phyloP scores from a whole-genome alignment of 1,140 invertebrate genomes.

The Chironomus tepperi region DNA sequence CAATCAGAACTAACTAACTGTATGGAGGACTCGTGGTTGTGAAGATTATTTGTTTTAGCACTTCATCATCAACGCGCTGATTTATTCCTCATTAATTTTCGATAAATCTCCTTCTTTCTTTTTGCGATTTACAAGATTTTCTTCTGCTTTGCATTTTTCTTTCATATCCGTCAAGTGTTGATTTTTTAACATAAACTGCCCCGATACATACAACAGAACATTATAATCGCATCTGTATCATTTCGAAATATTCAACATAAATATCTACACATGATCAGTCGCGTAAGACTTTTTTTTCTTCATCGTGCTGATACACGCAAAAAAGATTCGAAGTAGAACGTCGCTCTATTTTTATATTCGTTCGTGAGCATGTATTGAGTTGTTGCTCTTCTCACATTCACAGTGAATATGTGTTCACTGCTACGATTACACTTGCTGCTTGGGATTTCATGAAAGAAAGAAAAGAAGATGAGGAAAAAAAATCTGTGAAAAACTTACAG shows the following conservation, averaged over 20 bases:
- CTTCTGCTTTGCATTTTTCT: too few relatives aligned
- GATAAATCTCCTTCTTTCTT: not conserved
- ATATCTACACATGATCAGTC: constrained; percentile 7
- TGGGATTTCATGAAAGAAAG: too few relatives aligned
- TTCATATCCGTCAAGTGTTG: not conserved
- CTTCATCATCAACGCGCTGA: not conserved
- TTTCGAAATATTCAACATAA: not conserved
- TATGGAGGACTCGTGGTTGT: too few relatives aligned
- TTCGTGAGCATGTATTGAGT: too few relatives aligned
- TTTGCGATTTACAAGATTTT: not conserved
- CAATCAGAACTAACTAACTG: not conserved
- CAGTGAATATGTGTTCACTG: too few relatives aligned
- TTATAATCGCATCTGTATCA: not conserved
- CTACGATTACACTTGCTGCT: too few relatives aligned
- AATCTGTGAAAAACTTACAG: too few relatives aligned
- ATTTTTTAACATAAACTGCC: not conserved
- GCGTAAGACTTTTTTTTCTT: not conserved
- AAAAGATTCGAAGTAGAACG: not conserved
- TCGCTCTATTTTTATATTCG: constrained; percentile 7
- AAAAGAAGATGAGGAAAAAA: too few relatives aligned
- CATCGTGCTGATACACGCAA: too few relatives aligned
- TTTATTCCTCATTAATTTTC: not conserved
- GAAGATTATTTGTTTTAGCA: not conserved
- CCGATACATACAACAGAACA: too few relatives aligned
- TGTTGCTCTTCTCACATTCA: too few relatives aligned